Conservation (phyloP, 2,888 invertebrate genomes). For the Caenorhabditis wallacei region DNA sequence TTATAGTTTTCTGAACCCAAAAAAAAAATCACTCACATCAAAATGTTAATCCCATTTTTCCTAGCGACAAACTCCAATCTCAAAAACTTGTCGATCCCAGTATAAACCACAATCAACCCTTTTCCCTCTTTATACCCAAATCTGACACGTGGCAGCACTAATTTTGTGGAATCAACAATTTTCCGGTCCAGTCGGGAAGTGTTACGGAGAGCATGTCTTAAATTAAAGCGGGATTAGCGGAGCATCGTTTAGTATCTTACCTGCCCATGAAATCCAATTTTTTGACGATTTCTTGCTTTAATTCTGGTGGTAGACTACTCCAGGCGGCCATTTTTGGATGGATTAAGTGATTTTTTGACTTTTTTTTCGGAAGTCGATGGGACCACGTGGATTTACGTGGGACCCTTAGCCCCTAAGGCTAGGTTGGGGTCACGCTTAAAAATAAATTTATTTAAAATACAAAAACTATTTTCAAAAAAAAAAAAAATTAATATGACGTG, state of each 20-base stretch:
- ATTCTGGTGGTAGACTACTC: background rate
- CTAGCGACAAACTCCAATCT: no score
- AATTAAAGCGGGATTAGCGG: background rate
- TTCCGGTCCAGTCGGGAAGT: background rate
- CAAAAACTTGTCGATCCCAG: background rate
- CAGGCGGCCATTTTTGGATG: background rate
- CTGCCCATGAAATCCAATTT: background rate
- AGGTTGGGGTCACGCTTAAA: no score
- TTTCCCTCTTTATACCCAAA: background rate
- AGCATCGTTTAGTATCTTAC: background rate
- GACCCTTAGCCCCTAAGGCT: no score
- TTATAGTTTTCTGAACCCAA: no score
- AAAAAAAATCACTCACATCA: no score
- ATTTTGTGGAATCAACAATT: background rate
- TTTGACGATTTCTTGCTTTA: background rate
- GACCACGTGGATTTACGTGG: no score
- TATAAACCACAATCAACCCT: background rate
- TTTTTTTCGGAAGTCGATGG: no score
- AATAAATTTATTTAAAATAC: no score
- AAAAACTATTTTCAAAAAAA: no score
- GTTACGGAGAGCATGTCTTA: background rate
- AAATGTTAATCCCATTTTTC: no score
- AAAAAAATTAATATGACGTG: no score
- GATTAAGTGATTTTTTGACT: no score
- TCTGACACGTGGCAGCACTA: background rate